phyloP scores from a whole-genome alignment of 2,888 invertebrate genomes.

The Empis livida region DNA sequence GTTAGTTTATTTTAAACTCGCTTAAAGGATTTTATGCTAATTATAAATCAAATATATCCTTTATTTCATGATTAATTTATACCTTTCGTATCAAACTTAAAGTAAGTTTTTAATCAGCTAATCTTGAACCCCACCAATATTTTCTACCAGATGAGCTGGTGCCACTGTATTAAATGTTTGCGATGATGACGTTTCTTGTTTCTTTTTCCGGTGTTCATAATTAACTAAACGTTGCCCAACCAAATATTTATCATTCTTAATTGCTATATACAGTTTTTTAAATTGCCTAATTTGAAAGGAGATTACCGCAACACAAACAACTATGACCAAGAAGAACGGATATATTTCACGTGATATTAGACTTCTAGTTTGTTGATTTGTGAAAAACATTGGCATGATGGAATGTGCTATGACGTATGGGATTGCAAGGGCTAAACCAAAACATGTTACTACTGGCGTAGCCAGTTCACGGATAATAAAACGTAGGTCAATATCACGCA shows the following conservation, averaged over 20 bases:
- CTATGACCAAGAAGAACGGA: conserved; percentile 69
- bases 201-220: conserved; percentile 75
- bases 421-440: conserved; percentile 79
- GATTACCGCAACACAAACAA: conserved; percentile 53
- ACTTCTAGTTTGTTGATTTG: conserved; percentile 52
- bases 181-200: conserved; percentile 25
- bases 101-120: no score
- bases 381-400: conserved; percentile 53
- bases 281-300: conserved; percentile 87
- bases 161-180: conserved; percentile 19
- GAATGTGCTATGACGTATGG: conserved; percentile 86
- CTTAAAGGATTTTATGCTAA: no score
- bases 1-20: no score
- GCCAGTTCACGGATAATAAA: conserved; percentile 78
- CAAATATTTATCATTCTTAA: conserved; percentile 97
- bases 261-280: conserved; percentile 89
- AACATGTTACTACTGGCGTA: conserved; percentile 75
- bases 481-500: conserved; percentile 80
- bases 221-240: conserved; percentile 95
- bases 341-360: conserved; percentile 76
- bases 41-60: no score
- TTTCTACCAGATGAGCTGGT: conserved; percentile 6
- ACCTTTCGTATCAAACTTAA: no score
- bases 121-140: no score
- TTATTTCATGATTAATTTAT: no score